These are phyloP conservation scores for Rhorus exstirpatorius DNA, from an alignment of 2,888 invertebrate genomes.

Conservation along the genomic window DNA sequence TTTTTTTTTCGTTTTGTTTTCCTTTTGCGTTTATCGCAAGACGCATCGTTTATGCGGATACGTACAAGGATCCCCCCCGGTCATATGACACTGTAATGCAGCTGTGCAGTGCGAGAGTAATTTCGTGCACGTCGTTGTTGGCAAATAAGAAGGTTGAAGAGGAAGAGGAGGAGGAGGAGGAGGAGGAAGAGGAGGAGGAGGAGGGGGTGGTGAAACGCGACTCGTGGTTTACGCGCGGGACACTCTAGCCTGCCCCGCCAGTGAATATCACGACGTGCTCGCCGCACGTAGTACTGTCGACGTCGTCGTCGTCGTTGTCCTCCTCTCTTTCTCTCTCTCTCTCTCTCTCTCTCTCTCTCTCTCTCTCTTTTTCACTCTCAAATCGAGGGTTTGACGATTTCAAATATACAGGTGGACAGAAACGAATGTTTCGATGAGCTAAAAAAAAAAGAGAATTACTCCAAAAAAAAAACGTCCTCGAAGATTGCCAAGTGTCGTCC, in stretches of 20 bases:
- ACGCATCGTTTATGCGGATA: conserved; percentile 3
- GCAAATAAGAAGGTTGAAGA: conserved; percentile 32
- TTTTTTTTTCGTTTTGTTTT: no score
- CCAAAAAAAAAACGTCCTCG: not conserved
- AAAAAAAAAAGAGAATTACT: not conserved
- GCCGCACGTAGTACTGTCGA: conserved; percentile 67
- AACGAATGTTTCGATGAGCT: conserved; percentile 9
- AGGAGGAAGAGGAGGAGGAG: conserved; percentile 55
- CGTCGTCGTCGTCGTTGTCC: conserved; percentile 61
- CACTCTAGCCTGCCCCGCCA: conserved; percentile 63
- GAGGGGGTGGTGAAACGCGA: conserved; percentile 61
- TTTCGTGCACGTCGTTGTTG: conserved; percentile 45
- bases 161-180: conserved; percentile 57
- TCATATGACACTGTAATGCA: conserved; percentile 70
- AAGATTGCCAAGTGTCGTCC: conserved; percentile 70
- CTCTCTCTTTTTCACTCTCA: conserved; percentile 37
- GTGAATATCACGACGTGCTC: conserved; percentile 70
- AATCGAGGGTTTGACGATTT: conserved; percentile 30
- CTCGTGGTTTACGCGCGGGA: conserved; percentile 71
- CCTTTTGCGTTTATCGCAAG: not conserved
- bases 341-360: conserved; percentile 2
- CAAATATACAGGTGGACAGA: not conserved
- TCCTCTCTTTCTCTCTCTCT: conserved; percentile 30
- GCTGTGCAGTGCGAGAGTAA: conserved; percentile 60
- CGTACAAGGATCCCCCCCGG: conserved; percentile 21